A percentile compares a stretch with the other conserved stretches of the same genome.
Evolutionary conservation across 2,888 invertebrate species (phyloP).

Genomic region (Bimastos eiseni): DNA sequence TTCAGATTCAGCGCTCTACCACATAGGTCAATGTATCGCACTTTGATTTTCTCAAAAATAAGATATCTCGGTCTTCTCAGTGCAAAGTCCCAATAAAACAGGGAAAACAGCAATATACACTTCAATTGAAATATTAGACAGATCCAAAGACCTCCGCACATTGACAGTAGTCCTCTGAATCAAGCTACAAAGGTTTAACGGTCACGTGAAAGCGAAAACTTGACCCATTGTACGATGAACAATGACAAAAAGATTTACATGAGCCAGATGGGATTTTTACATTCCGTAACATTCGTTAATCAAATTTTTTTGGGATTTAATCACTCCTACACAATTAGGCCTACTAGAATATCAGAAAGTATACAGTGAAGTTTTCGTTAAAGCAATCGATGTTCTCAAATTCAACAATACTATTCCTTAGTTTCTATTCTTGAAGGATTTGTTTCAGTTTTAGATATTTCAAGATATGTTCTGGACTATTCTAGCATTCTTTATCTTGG

Average conservation of each 20-base stretch:
- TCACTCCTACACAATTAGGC: too few relatives aligned
- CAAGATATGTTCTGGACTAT: too few relatives aligned
- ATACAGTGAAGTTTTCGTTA: too few relatives aligned
- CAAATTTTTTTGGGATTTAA: too few relatives aligned
- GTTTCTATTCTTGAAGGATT: too few relatives aligned
- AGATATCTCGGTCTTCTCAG: background rate
- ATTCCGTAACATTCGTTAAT: too few relatives aligned
- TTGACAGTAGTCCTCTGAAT: background rate
- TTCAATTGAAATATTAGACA: background rate
- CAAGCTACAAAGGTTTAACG: background rate
- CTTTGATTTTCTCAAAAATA: background rate
- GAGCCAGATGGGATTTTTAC: too few relatives aligned
- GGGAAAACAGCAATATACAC: background rate
- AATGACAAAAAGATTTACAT: background rate
- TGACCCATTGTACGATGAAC: background rate
- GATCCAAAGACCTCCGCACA: background rate
- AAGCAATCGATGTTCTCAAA: too few relatives aligned
- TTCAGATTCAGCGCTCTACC: background rate
- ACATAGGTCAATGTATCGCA: background rate
- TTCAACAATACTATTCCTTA: too few relatives aligned
- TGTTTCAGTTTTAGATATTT: too few relatives aligned
- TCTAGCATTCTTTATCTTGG: too few relatives aligned
- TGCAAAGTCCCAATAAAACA: background rate
- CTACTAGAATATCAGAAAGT: too few relatives aligned
- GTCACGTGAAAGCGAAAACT: background rate